A percentile compares a stretch with the other conserved stretches of the same genome.
Evolutionary conservation across 2,113 vertebrate species (phyloP).

Genomic region (Amphiprion percula): DNA sequence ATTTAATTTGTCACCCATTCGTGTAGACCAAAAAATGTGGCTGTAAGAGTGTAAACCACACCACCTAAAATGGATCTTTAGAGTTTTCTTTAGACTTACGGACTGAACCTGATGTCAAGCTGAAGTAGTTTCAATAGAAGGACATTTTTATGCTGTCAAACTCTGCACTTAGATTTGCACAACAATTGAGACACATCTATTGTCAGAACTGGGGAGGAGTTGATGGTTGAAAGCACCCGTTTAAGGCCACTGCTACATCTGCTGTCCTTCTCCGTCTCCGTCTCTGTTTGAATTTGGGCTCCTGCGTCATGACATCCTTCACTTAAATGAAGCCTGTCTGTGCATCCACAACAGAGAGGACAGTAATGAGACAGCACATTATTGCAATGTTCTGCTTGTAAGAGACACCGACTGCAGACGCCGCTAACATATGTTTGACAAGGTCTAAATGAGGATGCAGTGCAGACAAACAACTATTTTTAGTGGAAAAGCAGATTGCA

Average conservation of each 20-base stretch:
- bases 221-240: slow-evolving; percentile 34
- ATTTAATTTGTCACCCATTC: too few relatives aligned
- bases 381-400: slow-evolving; percentile 22
- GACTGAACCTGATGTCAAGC: too few relatives aligned
- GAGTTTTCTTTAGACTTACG: too few relatives aligned
- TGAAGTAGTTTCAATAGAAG: too few relatives aligned
- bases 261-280: slow-evolving; percentile 2
- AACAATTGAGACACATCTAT: too few relatives aligned
- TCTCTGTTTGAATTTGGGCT: background rate
- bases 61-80: too few relatives aligned
- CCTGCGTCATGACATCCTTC: background rate
- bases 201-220: slow-evolving; percentile 28
- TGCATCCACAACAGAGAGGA: background rate
- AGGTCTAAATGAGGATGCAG: background rate
- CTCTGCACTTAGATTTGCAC: too few relatives aligned
- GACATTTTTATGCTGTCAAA: too few relatives aligned
- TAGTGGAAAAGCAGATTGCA: too few relatives aligned
- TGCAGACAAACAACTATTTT: slow-evolving; percentile 3
- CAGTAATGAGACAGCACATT: slow-evolving; percentile 48
- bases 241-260: slow-evolving; percentile 30
- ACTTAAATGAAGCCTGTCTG: slow-evolving; percentile 35
- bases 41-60: too few relatives aligned
- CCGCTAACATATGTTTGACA: slow-evolving; percentile 27
- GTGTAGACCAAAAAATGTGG: too few relatives aligned
- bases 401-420: slow-evolving; percentile 18